Conservation (phyloP, 2,888 invertebrate species). For the Luperina testacea region DNA sequence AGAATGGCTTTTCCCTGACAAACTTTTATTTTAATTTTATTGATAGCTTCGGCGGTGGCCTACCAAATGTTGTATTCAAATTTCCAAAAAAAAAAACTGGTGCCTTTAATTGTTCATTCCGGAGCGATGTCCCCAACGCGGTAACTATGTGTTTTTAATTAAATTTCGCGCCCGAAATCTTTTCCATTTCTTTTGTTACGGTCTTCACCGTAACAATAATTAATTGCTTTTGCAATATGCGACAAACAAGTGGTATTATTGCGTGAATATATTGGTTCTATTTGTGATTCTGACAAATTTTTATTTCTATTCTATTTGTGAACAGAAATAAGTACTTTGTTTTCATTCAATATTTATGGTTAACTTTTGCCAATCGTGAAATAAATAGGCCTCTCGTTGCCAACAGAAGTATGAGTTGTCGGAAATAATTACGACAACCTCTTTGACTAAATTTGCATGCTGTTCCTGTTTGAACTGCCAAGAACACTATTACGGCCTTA, state of each 20-base stretch:
- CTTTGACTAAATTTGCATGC: not conserved
- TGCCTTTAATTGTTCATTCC: constrained; percentile 36
- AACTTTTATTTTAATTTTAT: not conserved
- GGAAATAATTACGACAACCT: not conserved
- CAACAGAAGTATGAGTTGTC: not conserved
- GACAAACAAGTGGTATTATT: constrained; percentile 21
- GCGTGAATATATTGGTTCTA: not conserved
- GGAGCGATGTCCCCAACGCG: constrained; percentile 20
- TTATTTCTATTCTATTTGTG: too few species aligned
- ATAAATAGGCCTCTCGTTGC: not conserved
- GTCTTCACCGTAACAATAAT: too few species aligned
- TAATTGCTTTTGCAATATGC: constrained; percentile 41
- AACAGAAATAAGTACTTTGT: not conserved
- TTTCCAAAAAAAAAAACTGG: not conserved
- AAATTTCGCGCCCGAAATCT: constrained; percentile 53
- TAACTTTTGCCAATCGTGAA: not conserved
- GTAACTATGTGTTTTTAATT: constrained; percentile 52
- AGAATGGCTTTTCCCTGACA: not conserved
- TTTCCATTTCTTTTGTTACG: constrained; percentile 48
- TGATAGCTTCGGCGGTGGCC: not conserved
- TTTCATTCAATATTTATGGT: not conserved
- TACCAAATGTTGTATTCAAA: not conserved
- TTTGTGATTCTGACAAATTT: not conserved
- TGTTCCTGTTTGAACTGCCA: not conserved
- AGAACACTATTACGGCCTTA: not conserved